phyloP scores from a whole-genome alignment of 2,888 invertebrate genomes.

The Lymantria monacha region DNA sequence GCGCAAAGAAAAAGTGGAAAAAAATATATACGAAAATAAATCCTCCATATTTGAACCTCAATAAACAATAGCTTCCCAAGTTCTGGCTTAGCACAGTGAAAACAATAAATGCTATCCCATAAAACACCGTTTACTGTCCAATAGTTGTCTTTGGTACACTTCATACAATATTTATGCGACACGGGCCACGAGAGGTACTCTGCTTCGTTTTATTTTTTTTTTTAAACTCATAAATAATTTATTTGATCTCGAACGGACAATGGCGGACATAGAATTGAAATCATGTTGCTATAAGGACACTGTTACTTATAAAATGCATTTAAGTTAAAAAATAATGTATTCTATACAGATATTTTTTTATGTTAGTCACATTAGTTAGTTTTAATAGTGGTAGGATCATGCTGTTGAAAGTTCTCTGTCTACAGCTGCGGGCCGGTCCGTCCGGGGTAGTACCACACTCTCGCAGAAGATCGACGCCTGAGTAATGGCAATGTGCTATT shows the following conservation, averaged over 20 bases:
- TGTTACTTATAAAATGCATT: too few relatives aligned
- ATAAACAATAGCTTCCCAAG: constrained; percentile 54
- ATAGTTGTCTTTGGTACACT: constrained; percentile 64
- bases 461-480: too few relatives aligned
- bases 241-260: constrained; percentile 27
- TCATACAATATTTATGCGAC: constrained; percentile 75
- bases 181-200: constrained; percentile 32
- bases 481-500: too few relatives aligned
- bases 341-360: too few relatives aligned
- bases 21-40: constrained; percentile 28
- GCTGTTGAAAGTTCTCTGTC: too few relatives aligned
- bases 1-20: constrained; percentile 10
- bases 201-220: constrained; percentile 34
- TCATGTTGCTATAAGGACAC: background rate
- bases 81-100: constrained; percentile 54
- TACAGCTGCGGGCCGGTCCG: too few relatives aligned
- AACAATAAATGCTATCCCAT: constrained; percentile 75
- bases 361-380: too few relatives aligned
- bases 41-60: constrained; percentile 30
- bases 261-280: constrained; percentile 10
- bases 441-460: too few relatives aligned
- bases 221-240: constrained; percentile 45
- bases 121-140: constrained; percentile 74
- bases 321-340: too few relatives aligned
- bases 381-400: too few relatives aligned